These are phyloP conservation scores for Hydrocynus forskahlii DNA, from an alignment of 2,797 vertebrate species.

Conservation along the genomic window DNA sequence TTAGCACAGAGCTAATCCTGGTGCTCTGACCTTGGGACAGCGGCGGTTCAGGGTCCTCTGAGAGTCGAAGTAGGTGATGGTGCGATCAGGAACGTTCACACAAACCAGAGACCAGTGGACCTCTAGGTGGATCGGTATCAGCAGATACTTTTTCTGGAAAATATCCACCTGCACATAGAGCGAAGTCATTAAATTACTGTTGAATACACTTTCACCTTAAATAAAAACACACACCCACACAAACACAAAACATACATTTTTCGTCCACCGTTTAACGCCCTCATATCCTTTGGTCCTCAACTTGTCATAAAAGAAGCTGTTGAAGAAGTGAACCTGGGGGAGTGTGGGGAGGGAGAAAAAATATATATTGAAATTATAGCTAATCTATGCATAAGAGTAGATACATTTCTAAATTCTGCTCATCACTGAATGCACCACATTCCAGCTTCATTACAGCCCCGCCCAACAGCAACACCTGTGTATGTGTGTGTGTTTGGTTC, in stretches of 20 bases:
- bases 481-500: constrained; percentile 2
- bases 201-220: background rate
- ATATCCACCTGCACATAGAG: constrained; percentile 83
- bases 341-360: background rate
- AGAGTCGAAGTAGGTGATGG: constrained; percentile 92
- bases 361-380: no score
- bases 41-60: constrained; percentile 92
- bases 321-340: constrained; percentile 91
- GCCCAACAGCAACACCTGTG: no score
- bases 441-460: no score
- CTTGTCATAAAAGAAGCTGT: constrained; percentile 96
- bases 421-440: no score
- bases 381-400: no score
- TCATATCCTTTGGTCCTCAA: constrained; percentile 92
- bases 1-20: background rate
- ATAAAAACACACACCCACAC: background rate
- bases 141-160: constrained; percentile 89
- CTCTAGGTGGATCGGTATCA: constrained; percentile 94
- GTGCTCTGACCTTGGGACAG: constrained; percentile 86
- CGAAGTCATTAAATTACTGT: no score
- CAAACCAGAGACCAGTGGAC: constrained; percentile 95
- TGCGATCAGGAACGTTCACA: constrained; percentile 83
- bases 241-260: constrained; percentile 83
- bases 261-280: constrained; percentile 93
- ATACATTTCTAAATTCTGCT: no score